Evolutionary conservation across 2,888 invertebrate species (phyloP), one percentile per base, ranked within the genome.

Genomic region (Onthophagus sagittarius): DNA sequence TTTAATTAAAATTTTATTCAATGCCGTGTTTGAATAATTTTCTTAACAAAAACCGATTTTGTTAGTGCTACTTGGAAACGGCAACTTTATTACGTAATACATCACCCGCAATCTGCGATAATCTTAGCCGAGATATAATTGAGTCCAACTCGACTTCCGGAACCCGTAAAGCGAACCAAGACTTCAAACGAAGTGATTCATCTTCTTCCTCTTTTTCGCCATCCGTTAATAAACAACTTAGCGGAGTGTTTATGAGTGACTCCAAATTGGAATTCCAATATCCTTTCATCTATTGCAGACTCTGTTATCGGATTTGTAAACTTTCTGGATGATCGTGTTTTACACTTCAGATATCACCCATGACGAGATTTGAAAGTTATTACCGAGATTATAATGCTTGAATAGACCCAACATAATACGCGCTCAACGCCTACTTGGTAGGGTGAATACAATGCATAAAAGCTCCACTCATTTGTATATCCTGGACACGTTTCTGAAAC

Each of bases 391-490:
- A 53, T 4, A 53, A 53, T 11, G 39, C 39, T 53, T 11, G 9
- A 53, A 53, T 11, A 53, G 39, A 53, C 9, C 39, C 39, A 2
- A 11, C 39, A 11, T 53, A 53, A 53, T 53, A 11, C 39, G 7
- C 39, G 39, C 5, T 53, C 39, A 53, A 53, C 39, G 6, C 39
- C 39, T 53, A 53, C 39, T 53, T 53, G 7, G 11, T 11, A 4
- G 39, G 39, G 11, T 7, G 39, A 11, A 53, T 53, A 70, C 14
- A 23, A 70, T 5, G 65, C 72, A 72, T 31, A 72, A 65, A 15
- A 14, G 13, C 71, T 53, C 39, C 39, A 64, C 67, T 72, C 72
- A 72, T 72, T 72, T 72, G 72, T 72, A 65, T 64, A 72, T 65
- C 63, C 70, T 33, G 67, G 65, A 62, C 70, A 70, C 70, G 70